Conservation (phyloP, 1,140 invertebrate species). For the Lasioglossum albipes region DNA sequence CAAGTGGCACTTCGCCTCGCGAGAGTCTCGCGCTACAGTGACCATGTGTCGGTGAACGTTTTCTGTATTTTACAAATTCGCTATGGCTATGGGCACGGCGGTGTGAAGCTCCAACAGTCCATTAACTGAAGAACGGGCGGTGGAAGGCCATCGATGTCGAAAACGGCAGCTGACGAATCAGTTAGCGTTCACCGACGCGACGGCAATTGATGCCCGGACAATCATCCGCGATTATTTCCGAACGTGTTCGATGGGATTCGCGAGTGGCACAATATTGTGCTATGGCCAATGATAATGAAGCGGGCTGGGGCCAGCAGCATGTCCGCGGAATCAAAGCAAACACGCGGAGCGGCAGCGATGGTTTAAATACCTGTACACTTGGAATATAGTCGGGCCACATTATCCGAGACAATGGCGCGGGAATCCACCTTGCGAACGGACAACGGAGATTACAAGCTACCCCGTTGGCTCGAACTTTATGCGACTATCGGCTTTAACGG, state of each 20-base stretch:
- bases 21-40: too few species aligned
- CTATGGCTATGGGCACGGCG: too few species aligned
- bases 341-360: background rate
- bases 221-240: constrained; percentile 24
- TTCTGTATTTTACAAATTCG: too few species aligned
- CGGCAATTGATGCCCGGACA: background rate
- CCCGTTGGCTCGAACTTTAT: constrained; percentile 47
- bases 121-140: background rate
- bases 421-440: constrained; percentile 3
- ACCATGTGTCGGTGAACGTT: too few species aligned
- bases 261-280: constrained; percentile 21
- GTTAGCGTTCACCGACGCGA: background rate
- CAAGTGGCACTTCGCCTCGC: too few species aligned
- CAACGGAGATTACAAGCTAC: constrained; percentile 13
- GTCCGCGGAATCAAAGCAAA: constrained; percentile 27
- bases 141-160: background rate
- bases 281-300: constrained; percentile 1
- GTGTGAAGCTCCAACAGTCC: too few species aligned
- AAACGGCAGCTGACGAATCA: background rate
- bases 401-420: constrained; percentile 25
- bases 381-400: constrained; percentile 29
- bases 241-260: background rate
- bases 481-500: constrained; percentile 54
- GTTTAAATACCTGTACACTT: constrained; percentile 33
- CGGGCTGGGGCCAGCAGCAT: background rate